Evolutionary conservation across 2,888 invertebrate species (phyloP).

Genomic region (Tetanocera ferruginea): DNA sequence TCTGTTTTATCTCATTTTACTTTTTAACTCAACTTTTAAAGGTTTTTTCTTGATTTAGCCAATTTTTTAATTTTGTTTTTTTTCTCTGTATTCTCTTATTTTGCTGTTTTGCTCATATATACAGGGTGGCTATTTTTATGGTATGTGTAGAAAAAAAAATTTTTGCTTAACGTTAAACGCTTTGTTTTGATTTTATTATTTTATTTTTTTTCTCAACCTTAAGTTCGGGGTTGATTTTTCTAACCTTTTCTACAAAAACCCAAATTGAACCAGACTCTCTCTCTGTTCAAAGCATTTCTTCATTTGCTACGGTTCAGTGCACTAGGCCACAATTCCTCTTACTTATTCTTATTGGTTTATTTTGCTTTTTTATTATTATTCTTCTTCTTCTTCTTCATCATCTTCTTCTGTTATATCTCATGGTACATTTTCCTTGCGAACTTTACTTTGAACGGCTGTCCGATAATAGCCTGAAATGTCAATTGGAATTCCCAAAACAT

Average conservation of each 20-base stretch:
- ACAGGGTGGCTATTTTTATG: not conserved
- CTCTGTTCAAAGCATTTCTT: not conserved
- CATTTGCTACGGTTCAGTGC: not conserved
- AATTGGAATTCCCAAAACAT: too few relatives aligned
- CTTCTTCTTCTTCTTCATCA: not conserved
- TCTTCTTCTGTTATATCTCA: not conserved
- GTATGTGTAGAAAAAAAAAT: not conserved
- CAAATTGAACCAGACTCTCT: too few relatives aligned
- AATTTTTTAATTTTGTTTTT: not conserved
- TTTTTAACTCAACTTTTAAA: not conserved
- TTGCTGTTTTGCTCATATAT: not conserved
- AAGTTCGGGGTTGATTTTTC: not conserved
- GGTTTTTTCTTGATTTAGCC: not conserved
- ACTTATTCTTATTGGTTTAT: not conserved
- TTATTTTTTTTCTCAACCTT: not conserved
- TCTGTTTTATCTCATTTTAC: constrained; percentile 21
- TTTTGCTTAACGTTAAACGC: too few relatives aligned
- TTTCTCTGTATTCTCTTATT: not conserved
- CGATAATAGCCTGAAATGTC: not conserved
- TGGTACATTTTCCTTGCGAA: not conserved
- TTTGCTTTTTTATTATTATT: too few relatives aligned
- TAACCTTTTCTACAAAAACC: not conserved
- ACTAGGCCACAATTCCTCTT: not conserved
- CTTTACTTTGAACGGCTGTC: not conserved
- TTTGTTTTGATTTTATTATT: not conserved